These are phyloP conservation scores for Isichthys henryi DNA, from an alignment of 2,113 vertebrate species.

Conservation along the genomic window DNA sequence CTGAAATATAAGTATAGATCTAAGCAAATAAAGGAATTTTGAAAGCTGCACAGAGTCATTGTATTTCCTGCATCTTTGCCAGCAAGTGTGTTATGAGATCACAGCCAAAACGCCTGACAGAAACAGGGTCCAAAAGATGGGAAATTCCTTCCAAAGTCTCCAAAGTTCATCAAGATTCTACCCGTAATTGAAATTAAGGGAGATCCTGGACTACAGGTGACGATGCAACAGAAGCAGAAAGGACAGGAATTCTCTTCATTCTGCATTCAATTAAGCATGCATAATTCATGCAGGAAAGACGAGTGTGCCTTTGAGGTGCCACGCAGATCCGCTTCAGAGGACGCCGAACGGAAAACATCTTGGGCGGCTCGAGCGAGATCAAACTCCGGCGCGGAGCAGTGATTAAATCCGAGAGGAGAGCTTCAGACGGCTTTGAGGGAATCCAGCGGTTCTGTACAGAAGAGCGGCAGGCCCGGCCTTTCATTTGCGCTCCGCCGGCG, in stretches of 20 bases:
- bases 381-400: not conserved
- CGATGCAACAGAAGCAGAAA: not conserved
- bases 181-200: not conserved
- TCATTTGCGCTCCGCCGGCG: conserved; percentile 23
- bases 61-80: not conserved
- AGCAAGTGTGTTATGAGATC: not conserved
- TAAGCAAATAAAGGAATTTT: not conserved
- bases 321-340: not conserved
- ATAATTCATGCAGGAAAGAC: not conserved
- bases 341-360: not conserved
- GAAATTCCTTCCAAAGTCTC: not conserved
- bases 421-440: not conserved
- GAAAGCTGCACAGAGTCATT: not conserved
- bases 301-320: not conserved
- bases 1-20: not conserved
- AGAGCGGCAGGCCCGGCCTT: conserved; percentile 20
- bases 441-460: not conserved
- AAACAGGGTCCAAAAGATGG: not conserved
- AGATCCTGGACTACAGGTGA: not conserved
- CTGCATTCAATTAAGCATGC: not conserved
- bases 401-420: conserved; percentile 4
- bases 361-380: not conserved
- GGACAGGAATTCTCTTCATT: not conserved
- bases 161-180: not conserved
- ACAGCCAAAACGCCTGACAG: not conserved